These are phyloP conservation scores for Pelecanus crispus DNA, from an alignment of 2,113 vertebrate genomes.

Conservation along the genomic window DNA sequence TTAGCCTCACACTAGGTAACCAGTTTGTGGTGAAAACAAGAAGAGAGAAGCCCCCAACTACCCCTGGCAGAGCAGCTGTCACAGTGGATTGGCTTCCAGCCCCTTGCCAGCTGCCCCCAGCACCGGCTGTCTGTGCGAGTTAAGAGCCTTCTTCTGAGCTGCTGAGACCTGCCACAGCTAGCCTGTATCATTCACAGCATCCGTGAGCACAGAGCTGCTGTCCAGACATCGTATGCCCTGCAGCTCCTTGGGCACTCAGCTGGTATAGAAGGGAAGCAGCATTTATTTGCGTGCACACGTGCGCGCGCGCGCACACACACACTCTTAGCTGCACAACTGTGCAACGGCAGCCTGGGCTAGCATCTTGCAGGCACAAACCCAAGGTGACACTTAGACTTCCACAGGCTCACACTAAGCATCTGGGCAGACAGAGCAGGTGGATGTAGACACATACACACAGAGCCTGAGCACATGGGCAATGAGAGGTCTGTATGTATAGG, in stretches of 20 bases:
- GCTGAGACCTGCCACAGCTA: conserved; percentile 40
- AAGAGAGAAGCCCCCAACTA: conserved; percentile 20
- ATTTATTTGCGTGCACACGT: fast-evolving
- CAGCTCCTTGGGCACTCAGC: not conserved
- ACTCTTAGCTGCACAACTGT: not conserved
- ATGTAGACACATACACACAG: too few species aligned
- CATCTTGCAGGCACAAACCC: not conserved
- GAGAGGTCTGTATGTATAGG: not conserved
- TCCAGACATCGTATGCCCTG: not conserved
- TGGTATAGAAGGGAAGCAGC: not conserved
- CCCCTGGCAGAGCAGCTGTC: conserved; percentile 34
- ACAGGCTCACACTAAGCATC: not conserved
- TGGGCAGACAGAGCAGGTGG: not conserved
- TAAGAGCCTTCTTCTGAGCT: conserved; percentile 42
- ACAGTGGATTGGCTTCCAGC: conserved; percentile 14
- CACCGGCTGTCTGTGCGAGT: conserved; percentile 1
- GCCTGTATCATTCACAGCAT: conserved; percentile 62
- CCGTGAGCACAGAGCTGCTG: not conserved
- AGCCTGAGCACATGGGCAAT: not conserved
- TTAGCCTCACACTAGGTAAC: conserved; percentile 44
- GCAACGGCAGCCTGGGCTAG: not conserved
- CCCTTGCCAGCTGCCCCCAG: conserved; percentile 47
- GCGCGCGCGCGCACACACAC: not conserved
- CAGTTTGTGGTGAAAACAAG: conserved; percentile 25
- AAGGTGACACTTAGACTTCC: not conserved